phyloP scores from a whole-genome alignment of 2,797 vertebrate species.

The Agapornis canus region DNA sequence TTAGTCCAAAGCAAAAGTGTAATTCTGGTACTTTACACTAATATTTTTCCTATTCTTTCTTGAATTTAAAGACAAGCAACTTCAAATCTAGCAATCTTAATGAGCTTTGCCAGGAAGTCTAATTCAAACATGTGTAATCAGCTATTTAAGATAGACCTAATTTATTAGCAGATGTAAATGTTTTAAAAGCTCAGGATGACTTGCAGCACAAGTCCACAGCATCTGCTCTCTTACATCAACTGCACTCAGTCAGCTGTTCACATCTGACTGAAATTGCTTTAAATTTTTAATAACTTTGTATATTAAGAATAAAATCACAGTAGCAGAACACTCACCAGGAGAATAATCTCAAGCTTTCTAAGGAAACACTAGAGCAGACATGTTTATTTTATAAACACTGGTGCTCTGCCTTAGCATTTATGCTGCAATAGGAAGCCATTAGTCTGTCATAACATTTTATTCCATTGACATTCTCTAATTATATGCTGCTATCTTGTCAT shows the following conservation, averaged over 20 bases:
- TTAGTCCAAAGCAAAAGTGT: not conserved
- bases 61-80: not conserved
- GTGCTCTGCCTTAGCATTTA: not conserved
- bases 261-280: not conserved
- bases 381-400: conserved; percentile 50
- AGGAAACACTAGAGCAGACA: conserved; percentile 27
- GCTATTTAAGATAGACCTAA: conserved; percentile 17
- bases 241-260: conserved; percentile 13
- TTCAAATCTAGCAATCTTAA: not conserved
- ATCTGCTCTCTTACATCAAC: not conserved
- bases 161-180: not conserved
- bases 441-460: conserved; percentile 31
- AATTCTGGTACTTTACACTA: not conserved
- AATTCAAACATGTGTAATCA: not conserved
- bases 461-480: conserved; percentile 25
- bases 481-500: not conserved
- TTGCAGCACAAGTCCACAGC: not conserved
- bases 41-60: not conserved
- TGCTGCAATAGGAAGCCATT: conserved; percentile 42
- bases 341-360: conserved; percentile 29
- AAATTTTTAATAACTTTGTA: conserved; percentile 51
- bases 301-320: conserved; percentile 43
- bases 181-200: not conserved
- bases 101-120: not conserved
- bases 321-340: conserved; percentile 31